A percentile compares a stretch with the other conserved stretches of the same genome.
Conservation (phyloP, 2,797 vertebrate species). For the Alcedo atthis region DNA sequence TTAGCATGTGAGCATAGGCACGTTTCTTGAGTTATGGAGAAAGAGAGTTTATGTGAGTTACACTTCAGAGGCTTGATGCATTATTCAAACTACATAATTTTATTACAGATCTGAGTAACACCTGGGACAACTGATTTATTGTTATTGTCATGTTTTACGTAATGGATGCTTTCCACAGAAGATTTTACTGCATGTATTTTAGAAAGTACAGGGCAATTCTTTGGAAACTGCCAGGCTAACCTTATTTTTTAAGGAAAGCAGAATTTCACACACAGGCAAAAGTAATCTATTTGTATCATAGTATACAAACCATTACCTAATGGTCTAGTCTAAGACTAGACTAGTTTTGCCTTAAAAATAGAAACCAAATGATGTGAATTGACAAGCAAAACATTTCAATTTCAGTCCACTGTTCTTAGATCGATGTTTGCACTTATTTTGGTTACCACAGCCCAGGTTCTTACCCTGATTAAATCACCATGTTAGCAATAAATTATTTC, state of each 20-base stretch:
- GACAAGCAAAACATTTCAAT: neutral
- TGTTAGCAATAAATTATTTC: neutral
- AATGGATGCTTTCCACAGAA: neutral
- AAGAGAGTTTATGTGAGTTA: neutral
- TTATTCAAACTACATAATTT: constrained; percentile 46
- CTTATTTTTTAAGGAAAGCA: constrained; percentile 11
- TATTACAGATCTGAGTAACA: neutral
- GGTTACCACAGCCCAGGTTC: neutral
- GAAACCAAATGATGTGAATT: neutral
- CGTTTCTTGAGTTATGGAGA: neutral
- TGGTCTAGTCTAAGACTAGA: neutral
- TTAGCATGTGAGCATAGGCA: neutral
- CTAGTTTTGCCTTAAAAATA: neutral
- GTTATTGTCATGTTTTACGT: neutral
- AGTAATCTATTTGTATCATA: neutral
- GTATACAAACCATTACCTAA: neutral
- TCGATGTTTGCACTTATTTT: neutral
- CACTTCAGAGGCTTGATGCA: neutral
- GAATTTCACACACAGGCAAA: neutral
- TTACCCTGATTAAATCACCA: neutral
- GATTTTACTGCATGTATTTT: neutral
- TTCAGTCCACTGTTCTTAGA: neutral
- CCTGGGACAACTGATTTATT: constrained; percentile 19
- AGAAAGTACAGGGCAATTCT: neutral
- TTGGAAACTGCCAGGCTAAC: neutral